Evolutionary conservation across 2,888 invertebrate species (phyloP).

Genomic region (Euzophera pinguis): DNA sequence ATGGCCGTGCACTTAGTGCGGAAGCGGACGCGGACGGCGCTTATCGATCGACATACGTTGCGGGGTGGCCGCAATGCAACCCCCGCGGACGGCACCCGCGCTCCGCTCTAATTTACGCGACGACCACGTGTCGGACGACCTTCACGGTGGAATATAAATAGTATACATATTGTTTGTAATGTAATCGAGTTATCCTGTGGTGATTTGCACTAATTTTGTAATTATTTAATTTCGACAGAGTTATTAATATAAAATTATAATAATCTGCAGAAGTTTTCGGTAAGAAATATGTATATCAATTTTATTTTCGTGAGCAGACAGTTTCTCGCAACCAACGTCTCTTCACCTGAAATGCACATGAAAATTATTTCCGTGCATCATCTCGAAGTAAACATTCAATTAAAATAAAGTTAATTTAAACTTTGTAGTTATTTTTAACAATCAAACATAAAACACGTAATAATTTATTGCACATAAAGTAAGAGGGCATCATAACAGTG

Average conservation of each 20-base stretch:
- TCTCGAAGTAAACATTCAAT: conserved; percentile 15
- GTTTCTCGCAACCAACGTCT: too few relatives aligned
- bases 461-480: conserved; percentile 31
- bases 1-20: conserved; percentile 19
- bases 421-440: conserved; percentile 7
- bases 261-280: too few relatives aligned
- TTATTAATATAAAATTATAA: not conserved
- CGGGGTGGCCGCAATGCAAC: conserved; percentile 16
- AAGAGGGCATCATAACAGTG: conserved; percentile 39
- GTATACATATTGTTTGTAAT: conserved; percentile 13
- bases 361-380: not conserved
- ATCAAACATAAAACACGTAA: conserved; percentile 6
- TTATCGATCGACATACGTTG: conserved; percentile 22
- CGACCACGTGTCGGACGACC: conserved; percentile 54
- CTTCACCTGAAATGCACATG: too few relatives aligned
- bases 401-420: conserved; percentile 3
- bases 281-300: too few relatives aligned
- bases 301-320: too few relatives aligned
- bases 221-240: too few relatives aligned
- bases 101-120: conserved; percentile 43
- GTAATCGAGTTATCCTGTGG: not conserved
- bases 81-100: conserved; percentile 17
- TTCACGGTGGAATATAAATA: conserved; percentile 42
- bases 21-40: conserved; percentile 27
- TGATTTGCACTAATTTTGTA: not conserved